Base-by-base conservation (phyloP, 2,888 invertebrate genomes). In the Eudasyphora cyanicolor region DNA sequence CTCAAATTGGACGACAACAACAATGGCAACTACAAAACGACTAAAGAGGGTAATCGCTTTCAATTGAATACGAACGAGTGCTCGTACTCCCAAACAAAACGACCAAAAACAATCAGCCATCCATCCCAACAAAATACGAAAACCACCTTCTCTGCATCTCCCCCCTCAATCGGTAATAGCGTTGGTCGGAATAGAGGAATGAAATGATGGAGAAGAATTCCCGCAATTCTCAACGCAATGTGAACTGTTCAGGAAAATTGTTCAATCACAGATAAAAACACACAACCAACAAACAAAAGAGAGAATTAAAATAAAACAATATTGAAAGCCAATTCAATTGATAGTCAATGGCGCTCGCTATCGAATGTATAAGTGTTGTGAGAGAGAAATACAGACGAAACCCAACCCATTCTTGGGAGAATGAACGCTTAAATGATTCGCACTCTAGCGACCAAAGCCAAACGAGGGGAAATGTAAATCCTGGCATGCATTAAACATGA, bases 401-500 rank as follows among this genome's bases (percentile, higher is more conserved):
- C 84, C 84, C 84, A 84, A 79, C 84, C 81, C 84, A 81, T 79
- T 81, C 81, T 45, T 32, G 60, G 73, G 79, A 78, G 76, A 76
- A n/a, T n/a, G n/a, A n/a, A 71, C 74, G 70, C 76, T 79, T 81
- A 78, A 84, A 84, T 80, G 80, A 77, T 84, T 84, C 83, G 81
- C 78, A 78, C 78, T 75, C 71, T 42, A 69, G 38, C 24, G 67
- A 21, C n/a, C 7, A 38, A 71, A 32, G 35, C 4, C 2, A 24
- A 67, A 24, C 8, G 42, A 67, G 24, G 42, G 42, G 42, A 14
- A 21, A 14, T 10, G 24, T 32, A 74, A 24, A 62, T 14, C 54
- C 70, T 60, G 87, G 87, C 89, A 89, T 87, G 88, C 87, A 4
- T 45, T 5, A 45, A 45, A n/a, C n/a, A n/a, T 45, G 5, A 2